phyloP scores from a whole-genome alignment of 2,888 invertebrate genomes.

The Napeogenes sylphis region DNA sequence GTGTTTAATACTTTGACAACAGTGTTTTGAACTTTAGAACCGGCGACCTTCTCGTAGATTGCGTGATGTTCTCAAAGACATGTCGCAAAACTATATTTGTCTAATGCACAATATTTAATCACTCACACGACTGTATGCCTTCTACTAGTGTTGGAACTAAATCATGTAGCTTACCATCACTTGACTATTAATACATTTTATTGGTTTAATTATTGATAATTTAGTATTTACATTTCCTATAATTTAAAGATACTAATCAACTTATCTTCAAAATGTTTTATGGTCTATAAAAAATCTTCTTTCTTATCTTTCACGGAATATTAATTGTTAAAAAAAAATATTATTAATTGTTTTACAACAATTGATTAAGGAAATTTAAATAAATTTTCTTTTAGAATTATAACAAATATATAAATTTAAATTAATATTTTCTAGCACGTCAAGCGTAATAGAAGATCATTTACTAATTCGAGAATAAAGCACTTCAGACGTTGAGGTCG shows the following conservation, averaged over 20 bases:
- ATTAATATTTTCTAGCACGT: no score
- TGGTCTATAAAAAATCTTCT: no score
- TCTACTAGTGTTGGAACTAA: slow-evolving; percentile 31
- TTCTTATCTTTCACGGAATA: no score
- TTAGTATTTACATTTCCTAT: no score
- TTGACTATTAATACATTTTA: slow-evolving; percentile 21
- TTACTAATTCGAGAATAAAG: not conserved
- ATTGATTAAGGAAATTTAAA: no score
- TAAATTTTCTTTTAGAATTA: no score
- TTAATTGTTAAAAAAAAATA: no score
- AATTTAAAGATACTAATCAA: no score
- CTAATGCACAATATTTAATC: slow-evolving; percentile 36
- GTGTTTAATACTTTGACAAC: slow-evolving; percentile 24
- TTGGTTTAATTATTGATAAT: not conserved
- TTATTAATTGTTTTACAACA: no score
- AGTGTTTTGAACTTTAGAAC: slow-evolving; percentile 38
- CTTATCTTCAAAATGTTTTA: no score
- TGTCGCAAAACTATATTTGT: slow-evolving; percentile 43
- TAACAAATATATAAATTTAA: no score
- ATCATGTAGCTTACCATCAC: slow-evolving; percentile 11
- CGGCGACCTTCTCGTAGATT: slow-evolving; percentile 42
- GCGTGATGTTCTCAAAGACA: slow-evolving; percentile 39
- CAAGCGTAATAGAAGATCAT: no score
- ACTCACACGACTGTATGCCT: slow-evolving; percentile 38
- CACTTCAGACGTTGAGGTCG: slow-evolving; percentile 25